Percentiles rank a stretch among this genome's conserved stretches.
Evolutionary conservation across 2,113 vertebrate genomes (phyloP).

Genomic region (Girardinichthys multiradiatus): DNA sequence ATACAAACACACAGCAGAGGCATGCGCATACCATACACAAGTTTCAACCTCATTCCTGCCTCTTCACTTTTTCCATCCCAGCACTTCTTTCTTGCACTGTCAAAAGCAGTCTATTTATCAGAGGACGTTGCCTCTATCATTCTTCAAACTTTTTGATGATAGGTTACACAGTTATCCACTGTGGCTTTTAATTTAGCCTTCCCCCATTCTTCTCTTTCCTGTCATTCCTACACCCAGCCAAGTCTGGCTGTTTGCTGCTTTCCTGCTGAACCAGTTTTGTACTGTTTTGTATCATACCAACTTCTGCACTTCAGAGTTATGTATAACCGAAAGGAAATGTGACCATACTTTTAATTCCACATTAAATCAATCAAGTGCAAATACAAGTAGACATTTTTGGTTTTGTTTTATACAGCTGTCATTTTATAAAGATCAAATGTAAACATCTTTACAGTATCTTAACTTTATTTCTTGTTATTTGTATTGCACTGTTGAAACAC

Average conservation of each 20-base stretch:
- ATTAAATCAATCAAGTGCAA: not conserved
- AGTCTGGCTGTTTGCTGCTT: not conserved
- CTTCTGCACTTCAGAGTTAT: not conserved
- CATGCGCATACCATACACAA: slow-evolving; percentile 11
- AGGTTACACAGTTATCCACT: slow-evolving; percentile 19
- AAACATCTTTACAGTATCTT: not conserved
- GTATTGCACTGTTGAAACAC: not conserved
- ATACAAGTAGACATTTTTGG: not conserved
- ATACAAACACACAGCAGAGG: slow-evolving; percentile 7
- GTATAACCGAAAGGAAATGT: not conserved
- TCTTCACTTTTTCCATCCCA: slow-evolving; percentile 14
- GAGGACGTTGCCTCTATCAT: slow-evolving; percentile 37
- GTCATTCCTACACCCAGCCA: slow-evolving; percentile 9
- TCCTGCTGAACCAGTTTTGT: slow-evolving; percentile 6
- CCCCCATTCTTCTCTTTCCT: slow-evolving; percentile 1
- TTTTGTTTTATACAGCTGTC: not conserved
- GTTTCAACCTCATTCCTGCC: not conserved
- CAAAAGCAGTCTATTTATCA: slow-evolving; percentile 36
- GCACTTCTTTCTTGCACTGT: slow-evolving; percentile 4
- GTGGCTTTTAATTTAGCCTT: slow-evolving; percentile 19
- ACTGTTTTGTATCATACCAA: not conserved
- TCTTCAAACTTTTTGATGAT: slow-evolving; percentile 49
- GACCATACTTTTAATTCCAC: not conserved
- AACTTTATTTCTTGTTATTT: too few relatives aligned
- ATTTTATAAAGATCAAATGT: not conserved